phyloP scores from a whole-genome alignment of 2,888 invertebrate genomes.

The Agrochola circellaris region DNA sequence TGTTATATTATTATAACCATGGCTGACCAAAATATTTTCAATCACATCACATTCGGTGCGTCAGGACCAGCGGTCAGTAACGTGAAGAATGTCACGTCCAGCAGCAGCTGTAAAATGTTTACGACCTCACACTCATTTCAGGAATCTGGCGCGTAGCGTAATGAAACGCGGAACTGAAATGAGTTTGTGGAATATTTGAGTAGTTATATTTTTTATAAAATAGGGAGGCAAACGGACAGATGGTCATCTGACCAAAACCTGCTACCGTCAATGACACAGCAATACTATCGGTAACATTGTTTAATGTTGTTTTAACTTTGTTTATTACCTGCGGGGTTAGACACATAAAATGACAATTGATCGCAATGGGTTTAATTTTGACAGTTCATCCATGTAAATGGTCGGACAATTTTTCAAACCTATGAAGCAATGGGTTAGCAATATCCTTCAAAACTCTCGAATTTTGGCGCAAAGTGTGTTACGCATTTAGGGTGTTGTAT shows the following conservation, averaged over 20 bases:
- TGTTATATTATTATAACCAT: background rate
- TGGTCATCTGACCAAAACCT: background rate
- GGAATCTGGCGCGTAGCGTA: conserved; percentile 34
- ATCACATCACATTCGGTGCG: conserved; percentile 17
- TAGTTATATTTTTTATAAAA: conserved; percentile 3
- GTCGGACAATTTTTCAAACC: too few species aligned
- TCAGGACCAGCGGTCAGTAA: conserved; percentile 51
- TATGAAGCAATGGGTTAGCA: too few species aligned
- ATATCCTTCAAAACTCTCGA: too few species aligned
- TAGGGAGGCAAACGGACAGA: background rate
- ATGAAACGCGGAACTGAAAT: conserved; percentile 39
- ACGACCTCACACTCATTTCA: conserved; percentile 50
- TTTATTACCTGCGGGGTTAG: too few species aligned
- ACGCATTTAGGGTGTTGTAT: too few species aligned
- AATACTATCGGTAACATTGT: background rate
- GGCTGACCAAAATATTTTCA: conserved; percentile 13
- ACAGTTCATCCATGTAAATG: too few species aligned
- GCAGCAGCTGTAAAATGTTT: conserved; percentile 58
- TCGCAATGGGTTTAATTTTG: too few species aligned
- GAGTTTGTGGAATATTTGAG: conserved; percentile 38
- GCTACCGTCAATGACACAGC: background rate
- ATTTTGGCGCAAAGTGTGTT: too few species aligned
- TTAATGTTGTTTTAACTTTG: background rate
- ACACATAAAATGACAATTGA: too few species aligned
- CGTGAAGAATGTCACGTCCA: conserved; percentile 53